Conservation (phyloP, 1,140 invertebrate species). For the Ostrea denselamellosa region DNA sequence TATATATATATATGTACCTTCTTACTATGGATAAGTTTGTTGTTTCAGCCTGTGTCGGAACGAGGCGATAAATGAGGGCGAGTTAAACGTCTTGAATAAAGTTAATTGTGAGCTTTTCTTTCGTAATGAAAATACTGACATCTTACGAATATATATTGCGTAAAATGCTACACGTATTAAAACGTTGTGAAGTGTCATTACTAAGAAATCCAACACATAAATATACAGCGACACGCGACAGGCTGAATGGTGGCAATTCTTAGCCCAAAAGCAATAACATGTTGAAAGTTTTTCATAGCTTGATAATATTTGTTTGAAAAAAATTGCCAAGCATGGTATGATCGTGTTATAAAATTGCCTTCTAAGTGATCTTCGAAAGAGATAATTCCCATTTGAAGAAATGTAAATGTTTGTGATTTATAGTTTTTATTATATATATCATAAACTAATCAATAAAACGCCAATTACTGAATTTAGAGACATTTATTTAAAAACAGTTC, state of each 20-base stretch:
- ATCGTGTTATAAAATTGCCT: background rate
- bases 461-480: too few relatives aligned
- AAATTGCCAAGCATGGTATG: background rate
- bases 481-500: too few relatives aligned
- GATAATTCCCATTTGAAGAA: background rate
- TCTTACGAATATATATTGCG: background rate
- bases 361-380: background rate
- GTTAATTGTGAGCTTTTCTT: constrained; percentile 9
- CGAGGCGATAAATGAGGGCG: constrained; percentile 6
- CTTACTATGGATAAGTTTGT: background rate
- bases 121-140: background rate
- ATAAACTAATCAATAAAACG: too few relatives aligned
- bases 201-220: background rate
- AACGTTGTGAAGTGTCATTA: background rate
- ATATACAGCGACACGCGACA: constrained; percentile 1
- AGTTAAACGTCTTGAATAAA: background rate
- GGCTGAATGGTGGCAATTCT: background rate
- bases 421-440: too few relatives aligned
- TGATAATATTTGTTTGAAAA: background rate
- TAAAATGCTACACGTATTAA: background rate
- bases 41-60: constrained; percentile 6
- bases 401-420: too few relatives aligned
- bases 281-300: constrained; percentile 1
- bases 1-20: too few relatives aligned
- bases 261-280: background rate